These are phyloP conservation scores for Prunella himalayana DNA, from an alignment of 2,113 vertebrate genomes.

Conservation along the genomic window DNA sequence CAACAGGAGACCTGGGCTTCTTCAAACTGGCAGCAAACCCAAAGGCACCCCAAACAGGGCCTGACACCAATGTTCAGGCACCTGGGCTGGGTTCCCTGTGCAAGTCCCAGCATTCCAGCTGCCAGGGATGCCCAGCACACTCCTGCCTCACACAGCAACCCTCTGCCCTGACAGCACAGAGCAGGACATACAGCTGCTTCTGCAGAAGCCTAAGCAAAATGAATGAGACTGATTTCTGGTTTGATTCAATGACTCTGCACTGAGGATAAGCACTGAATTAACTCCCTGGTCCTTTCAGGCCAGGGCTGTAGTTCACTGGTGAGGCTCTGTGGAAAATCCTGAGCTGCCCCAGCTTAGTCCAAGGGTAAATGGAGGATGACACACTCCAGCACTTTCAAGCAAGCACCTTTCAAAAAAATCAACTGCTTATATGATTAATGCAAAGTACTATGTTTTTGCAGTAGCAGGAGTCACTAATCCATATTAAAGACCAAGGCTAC, in stretches of 20 bases:
- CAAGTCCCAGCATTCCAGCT: not conserved
- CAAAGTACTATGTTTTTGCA: not conserved
- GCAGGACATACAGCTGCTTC: not conserved
- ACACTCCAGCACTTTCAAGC: not conserved
- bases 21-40: not conserved
- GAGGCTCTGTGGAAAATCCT: not conserved
- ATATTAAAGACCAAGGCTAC: not conserved
- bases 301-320: not conserved
- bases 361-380: not conserved
- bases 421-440: not conserved
- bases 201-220: not conserved
- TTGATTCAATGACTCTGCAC: not conserved
- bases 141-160: not conserved
- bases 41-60: not conserved
- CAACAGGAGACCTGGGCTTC: not conserved
- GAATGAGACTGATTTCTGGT: not conserved
- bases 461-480: not conserved
- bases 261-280: not conserved
- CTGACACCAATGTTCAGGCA: not conserved
- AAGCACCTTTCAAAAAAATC: not conserved
- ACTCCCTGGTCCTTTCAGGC: not conserved
- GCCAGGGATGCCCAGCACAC: not conserved
- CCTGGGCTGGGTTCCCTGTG: no score
- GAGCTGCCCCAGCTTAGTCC: not conserved
- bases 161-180: not conserved